A percentile compares a stretch with the other conserved stretches of the same genome.
Conservation (phyloP, 2,888 invertebrate genomes). For the Platerodrilus igneus region DNA sequence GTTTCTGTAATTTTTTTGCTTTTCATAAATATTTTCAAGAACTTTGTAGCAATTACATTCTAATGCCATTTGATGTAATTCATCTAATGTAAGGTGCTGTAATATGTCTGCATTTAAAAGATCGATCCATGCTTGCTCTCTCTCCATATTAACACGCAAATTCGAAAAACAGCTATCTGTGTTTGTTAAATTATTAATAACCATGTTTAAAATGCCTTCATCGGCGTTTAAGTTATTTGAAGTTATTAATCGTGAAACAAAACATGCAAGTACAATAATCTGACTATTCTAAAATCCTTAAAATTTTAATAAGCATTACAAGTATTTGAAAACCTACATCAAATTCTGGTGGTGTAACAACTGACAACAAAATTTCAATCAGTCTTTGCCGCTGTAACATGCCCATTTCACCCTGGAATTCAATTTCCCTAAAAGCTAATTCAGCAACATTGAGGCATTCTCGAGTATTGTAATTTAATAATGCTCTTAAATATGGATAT, state of each 20-base stretch:
- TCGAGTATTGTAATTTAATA: constrained; percentile 76
- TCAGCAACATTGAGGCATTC: constrained; percentile 83
- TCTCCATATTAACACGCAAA: constrained; percentile 57
- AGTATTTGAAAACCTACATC: constrained; percentile 55
- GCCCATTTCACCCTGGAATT: constrained; percentile 70
- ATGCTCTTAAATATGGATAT: constrained; percentile 68
- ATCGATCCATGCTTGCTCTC: constrained; percentile 70
- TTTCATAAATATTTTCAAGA: constrained; percentile 65
- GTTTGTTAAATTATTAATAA: constrained; percentile 51
- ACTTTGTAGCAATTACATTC: constrained; percentile 66
- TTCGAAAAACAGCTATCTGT: constrained; percentile 35
- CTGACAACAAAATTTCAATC: constrained; percentile 71
- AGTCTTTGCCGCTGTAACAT: constrained; percentile 68
- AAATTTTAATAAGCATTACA: constrained; percentile 14
- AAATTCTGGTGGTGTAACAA: constrained; percentile 65
- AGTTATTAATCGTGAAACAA: constrained; percentile 42
- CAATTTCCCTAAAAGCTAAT: constrained; percentile 77
- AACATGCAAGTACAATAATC: constrained; percentile 44
- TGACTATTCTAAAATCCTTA: constrained; percentile 54
- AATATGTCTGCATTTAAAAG: constrained; percentile 60
- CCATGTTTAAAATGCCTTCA: constrained; percentile 52
- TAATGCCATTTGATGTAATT: constrained; percentile 58
- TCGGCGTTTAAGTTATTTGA: constrained; percentile 42
- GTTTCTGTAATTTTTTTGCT: constrained; percentile 54
- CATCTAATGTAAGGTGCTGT: constrained; percentile 54